A percentile compares a stretch with the other conserved stretches of the same genome.
phyloP scores from a whole-genome alignment of 2,888 invertebrate genomes.

The Cloeon dipterum region DNA sequence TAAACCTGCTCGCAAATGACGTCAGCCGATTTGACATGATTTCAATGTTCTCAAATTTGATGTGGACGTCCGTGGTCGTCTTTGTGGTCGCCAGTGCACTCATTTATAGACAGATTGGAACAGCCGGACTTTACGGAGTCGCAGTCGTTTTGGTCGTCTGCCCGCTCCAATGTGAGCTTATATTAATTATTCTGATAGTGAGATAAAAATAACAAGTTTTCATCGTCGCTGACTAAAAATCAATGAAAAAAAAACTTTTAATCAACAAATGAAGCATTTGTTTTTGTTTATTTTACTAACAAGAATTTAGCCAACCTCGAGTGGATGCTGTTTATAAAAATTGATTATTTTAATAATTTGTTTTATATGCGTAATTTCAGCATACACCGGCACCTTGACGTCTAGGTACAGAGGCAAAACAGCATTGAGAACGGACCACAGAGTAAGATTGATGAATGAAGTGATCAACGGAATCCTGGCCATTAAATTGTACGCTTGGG shows the following conservation, averaged over 20 bases:
- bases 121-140: constrained; percentile 22
- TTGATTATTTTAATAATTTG: too few species aligned
- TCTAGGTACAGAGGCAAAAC: constrained; percentile 20
- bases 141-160: constrained; percentile 16
- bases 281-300: too few species aligned
- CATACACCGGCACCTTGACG: constrained; percentile 18
- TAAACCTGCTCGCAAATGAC: constrained; percentile 33
- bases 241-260: too few species aligned
- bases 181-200: too few species aligned
- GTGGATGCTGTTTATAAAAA: too few species aligned
- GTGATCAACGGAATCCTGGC: constrained; percentile 46
- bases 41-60: constrained; percentile 24
- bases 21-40: constrained; percentile 29
- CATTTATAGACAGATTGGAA: constrained; percentile 15
- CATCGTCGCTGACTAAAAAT: too few species aligned
- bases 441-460: constrained; percentile 78
- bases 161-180: constrained; percentile 5
- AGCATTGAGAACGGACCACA: constrained; percentile 57
- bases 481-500: constrained; percentile 95
- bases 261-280: too few species aligned
- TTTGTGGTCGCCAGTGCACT: constrained; percentile 21
- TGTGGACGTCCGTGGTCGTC: constrained; percentile 27
- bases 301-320: too few species aligned
- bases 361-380: too few species aligned
- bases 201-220: too few species aligned